These are phyloP conservation scores for Synchiropus splendidus DNA, from an alignment of 2,113 vertebrate species.

Conservation along the genomic window DNA sequence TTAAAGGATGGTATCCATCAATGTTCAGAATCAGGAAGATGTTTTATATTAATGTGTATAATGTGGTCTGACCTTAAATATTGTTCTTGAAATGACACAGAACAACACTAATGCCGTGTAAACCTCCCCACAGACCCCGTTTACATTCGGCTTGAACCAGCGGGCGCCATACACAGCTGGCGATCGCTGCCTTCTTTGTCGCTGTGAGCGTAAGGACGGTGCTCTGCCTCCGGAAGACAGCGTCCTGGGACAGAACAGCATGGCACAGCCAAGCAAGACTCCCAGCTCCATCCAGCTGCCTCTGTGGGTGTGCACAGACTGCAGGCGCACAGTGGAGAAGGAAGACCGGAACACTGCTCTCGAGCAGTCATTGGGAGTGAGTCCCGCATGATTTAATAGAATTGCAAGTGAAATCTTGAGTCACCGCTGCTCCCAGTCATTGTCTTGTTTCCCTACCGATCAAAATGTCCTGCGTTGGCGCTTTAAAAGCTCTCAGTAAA, in stretches of 20 bases:
- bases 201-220: conserved; percentile 86
- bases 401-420: no score
- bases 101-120: background rate
- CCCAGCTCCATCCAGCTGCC: conserved; percentile 84
- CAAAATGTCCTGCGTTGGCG: no score
- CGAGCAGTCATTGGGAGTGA: conserved; percentile 80
- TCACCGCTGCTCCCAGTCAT: no score
- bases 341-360: conserved; percentile 78
- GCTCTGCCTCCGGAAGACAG: conserved; percentile 71
- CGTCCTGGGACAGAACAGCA: conserved; percentile 70
- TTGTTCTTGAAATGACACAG: no score
- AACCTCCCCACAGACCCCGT: conserved; percentile 72
- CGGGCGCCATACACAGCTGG: conserved; percentile 85
- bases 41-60: no score
- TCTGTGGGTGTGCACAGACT: conserved; percentile 93
- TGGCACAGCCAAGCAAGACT: conserved; percentile 74
- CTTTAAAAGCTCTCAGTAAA: no score
- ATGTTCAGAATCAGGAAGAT: no score
- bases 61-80: no score
- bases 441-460: background rate
- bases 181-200: conserved; percentile 88
- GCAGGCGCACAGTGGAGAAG: conserved; percentile 86
- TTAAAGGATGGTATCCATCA: no score
- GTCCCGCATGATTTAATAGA: conserved; percentile 17
- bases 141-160: conserved; percentile 93